Base-by-base conservation (phyloP, 2,797 vertebrate genomes). In the Liparis tanakae region DNA sequence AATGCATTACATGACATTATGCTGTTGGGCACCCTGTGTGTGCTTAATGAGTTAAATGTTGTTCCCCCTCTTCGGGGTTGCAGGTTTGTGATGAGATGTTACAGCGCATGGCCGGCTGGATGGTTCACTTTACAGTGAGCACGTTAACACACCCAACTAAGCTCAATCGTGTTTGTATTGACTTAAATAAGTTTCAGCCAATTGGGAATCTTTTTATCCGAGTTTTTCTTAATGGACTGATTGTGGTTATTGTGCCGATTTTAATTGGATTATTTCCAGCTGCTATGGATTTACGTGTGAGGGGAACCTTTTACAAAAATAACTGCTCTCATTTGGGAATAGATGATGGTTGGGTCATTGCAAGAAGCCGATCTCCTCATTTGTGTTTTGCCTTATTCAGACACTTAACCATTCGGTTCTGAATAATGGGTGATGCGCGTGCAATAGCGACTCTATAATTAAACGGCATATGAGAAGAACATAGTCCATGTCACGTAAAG, bases 221-320 rank as follows among this genome's bases (percentile, higher is more conserved):
- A 6, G 3, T 18, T 67, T 74, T 78, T 66, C 39, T 39, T 10
- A 54, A 39, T 33, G 62, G 48, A 43, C 50, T 44, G 61, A 74
- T 58, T 34, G 56, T n/a, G 18, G 39, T 37, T 66, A 46, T 22
- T 80, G 3, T 43, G 20, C 54, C 10, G 14, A 22, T 68, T 81
- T 86, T 65, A 82, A 86, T 81, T 71, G 72, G 65, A 67, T 79
- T 78, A 74, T 84, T 74, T 74, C 60, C 71, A 85, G 75, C 73
- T 79, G 70, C 70, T 78, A 79, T 60, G 74, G 72, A 68, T 80
- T 72, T 79, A 39, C 30, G 22, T 51, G 66, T 33, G 66, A 65
- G 33, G 44, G 60, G 53, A 74, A 62, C n/a, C 62, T 79, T 76
- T 72, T 76, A 41, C 57, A 46, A 69, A 63, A 75, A 75, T 43